These are phyloP conservation scores for Pygoscelis antarcticus DNA, from an alignment of 2,113 vertebrate genomes.

Conservation along the genomic window DNA sequence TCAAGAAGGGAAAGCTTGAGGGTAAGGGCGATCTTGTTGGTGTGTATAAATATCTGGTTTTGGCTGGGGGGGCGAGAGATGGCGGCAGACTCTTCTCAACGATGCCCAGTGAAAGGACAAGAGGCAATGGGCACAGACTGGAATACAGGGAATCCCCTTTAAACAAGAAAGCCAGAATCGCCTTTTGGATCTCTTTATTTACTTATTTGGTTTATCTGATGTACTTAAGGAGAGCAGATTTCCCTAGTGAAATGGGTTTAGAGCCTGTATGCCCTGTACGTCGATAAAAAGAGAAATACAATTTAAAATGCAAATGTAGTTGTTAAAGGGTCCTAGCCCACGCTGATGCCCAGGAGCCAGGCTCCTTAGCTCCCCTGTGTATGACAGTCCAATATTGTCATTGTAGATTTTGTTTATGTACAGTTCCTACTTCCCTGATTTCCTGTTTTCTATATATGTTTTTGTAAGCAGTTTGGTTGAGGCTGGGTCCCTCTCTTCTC, in stretches of 20 bases:
- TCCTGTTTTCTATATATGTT: background rate
- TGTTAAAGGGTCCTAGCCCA: background rate
- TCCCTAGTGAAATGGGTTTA: background rate
- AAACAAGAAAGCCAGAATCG: background rate
- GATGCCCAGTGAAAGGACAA: background rate
- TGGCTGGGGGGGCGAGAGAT: background rate
- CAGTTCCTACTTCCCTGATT: background rate
- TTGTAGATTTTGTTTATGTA: background rate
- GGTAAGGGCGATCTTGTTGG: background rate
- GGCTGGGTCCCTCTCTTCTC: background rate
- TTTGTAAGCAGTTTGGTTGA: background rate
- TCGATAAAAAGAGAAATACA: background rate
- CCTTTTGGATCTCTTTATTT: background rate
- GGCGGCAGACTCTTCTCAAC: background rate
- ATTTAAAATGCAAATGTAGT: background rate
- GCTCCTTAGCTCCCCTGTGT: background rate
- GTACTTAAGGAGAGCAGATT: background rate
- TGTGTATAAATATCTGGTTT: background rate
- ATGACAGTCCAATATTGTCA: background rate
- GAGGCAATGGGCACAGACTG: background rate
- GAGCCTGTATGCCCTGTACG: background rate
- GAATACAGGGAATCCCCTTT: background rate
- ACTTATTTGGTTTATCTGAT: background rate
- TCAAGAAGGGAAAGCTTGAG: background rate
- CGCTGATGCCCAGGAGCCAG: background rate